Evolutionary conservation across 2,113 vertebrate genomes (phyloP).

Genomic region (Tragelaphus imberbis): DNA sequence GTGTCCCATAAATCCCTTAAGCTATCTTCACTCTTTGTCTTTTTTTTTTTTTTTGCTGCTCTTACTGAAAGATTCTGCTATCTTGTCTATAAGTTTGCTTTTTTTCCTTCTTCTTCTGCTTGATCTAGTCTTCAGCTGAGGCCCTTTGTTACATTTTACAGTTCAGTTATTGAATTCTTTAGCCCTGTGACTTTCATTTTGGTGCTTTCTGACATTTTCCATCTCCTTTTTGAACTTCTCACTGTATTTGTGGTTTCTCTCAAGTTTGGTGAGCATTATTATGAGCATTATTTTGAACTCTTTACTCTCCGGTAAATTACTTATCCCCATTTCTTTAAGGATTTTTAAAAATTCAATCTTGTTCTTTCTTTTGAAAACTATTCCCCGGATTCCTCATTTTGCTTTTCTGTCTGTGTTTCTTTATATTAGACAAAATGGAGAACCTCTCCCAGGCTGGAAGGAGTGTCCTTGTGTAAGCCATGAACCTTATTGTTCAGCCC

Average conservation of each 20-base stretch:
- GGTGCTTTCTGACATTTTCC: not conserved
- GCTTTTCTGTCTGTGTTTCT: not conserved
- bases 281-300: not conserved
- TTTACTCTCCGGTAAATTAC: not conserved
- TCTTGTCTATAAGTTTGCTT: not conserved
- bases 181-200: not conserved
- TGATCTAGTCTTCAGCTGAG: not conserved
- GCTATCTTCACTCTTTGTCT: not conserved
- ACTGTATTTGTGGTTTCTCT: not conserved
- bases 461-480: not conserved
- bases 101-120: not conserved
- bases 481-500: not conserved
- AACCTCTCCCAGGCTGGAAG: not conserved
- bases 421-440: not conserved
- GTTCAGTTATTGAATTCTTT: not conserved
- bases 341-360: not conserved
- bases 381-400: not conserved
- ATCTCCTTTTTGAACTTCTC: not conserved
- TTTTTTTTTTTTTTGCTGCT: not conserved
- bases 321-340: not conserved
- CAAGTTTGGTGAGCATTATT: not conserved
- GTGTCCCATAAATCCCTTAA: not conserved
- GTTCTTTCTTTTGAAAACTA: not conserved
- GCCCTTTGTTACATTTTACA: not conserved
- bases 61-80: not conserved